These are phyloP conservation scores for Brienomyrus longianalis DNA, from an alignment of 2,113 vertebrate genomes.

Conservation along the genomic window DNA sequence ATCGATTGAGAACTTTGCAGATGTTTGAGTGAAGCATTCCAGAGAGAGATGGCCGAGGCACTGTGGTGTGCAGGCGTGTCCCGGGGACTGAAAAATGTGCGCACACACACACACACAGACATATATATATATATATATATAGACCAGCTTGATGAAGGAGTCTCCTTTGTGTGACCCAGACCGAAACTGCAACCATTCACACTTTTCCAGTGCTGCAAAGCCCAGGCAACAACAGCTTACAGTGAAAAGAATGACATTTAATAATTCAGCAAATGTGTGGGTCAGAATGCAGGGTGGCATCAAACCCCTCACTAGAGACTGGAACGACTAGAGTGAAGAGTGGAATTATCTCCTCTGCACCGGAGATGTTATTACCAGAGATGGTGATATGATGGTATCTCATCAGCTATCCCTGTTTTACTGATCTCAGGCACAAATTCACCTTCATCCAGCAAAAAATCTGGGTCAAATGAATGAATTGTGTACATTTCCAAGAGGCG, in stretches of 20 bases:
- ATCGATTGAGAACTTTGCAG: neutral
- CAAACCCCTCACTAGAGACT: neutral
- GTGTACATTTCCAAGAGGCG: neutral
- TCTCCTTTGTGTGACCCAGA: neutral
- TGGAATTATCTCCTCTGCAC: neutral
- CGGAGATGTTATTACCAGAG: neutral
- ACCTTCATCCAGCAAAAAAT: neutral
- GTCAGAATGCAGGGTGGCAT: neutral
- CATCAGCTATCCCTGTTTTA: neutral
- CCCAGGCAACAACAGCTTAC: neutral
- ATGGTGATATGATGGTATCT: neutral
- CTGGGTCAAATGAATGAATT: neutral
- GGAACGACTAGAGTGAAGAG: neutral
- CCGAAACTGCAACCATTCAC: neutral
- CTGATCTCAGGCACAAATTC: neutral
- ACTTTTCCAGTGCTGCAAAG: neutral
- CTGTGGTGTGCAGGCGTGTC: neutral
- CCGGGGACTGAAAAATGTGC: neutral
- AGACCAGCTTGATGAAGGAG: neutral
- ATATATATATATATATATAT: neutral
- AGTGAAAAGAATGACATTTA: neutral
- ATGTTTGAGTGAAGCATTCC: conserved; percentile 7
- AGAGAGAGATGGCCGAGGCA: neutral
- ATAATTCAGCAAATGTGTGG: neutral
- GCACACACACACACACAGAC: too few relatives aligned